phyloP scores from a whole-genome alignment of 2,797 vertebrate genomes.

The Valencia hispanica region DNA sequence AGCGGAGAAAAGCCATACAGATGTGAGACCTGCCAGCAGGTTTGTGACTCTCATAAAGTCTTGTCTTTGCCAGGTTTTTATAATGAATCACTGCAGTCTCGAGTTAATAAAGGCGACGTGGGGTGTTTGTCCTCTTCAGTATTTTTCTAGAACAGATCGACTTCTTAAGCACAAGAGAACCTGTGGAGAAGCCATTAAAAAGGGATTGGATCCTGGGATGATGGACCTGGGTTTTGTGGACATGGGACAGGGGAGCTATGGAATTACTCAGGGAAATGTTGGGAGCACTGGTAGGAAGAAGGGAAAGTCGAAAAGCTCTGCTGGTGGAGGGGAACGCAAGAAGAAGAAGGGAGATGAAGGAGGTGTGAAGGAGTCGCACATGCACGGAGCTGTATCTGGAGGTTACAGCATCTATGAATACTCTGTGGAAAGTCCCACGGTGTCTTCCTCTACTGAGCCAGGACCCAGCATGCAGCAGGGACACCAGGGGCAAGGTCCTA shows the following conservation, averaged over 20 bases:
- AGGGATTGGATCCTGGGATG: conserved; percentile 88
- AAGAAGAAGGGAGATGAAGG: conserved; percentile 83
- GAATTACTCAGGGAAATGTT: conserved; percentile 92
- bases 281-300: conserved; percentile 88
- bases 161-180: conserved; percentile 99
- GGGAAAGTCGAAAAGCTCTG: conserved; percentile 86
- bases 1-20: conserved; percentile 99
- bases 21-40: conserved; percentile 99
- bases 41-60: conserved; percentile 35
- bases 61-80: not conserved
- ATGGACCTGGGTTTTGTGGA: conserved; percentile 85
- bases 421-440: conserved; percentile 85
- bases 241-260: conserved; percentile 86
- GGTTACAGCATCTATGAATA: conserved; percentile 87
- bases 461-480: conserved; percentile 86
- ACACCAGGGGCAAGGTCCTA: conserved; percentile 88
- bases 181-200: conserved; percentile 93
- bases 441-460: conserved; percentile 84
- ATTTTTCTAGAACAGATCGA: conserved; percentile 98
- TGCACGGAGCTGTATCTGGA: conserved; percentile 76
- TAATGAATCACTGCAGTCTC: not conserved
- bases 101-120: conserved; percentile 5
- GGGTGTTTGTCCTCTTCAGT: conserved; percentile 75
- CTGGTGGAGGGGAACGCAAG: conserved; percentile 88
- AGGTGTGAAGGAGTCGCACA: conserved; percentile 48